These are phyloP conservation scores for Bombus sibiricus DNA, from an alignment of 1,140 invertebrate genomes.

Conservation along the genomic window DNA sequence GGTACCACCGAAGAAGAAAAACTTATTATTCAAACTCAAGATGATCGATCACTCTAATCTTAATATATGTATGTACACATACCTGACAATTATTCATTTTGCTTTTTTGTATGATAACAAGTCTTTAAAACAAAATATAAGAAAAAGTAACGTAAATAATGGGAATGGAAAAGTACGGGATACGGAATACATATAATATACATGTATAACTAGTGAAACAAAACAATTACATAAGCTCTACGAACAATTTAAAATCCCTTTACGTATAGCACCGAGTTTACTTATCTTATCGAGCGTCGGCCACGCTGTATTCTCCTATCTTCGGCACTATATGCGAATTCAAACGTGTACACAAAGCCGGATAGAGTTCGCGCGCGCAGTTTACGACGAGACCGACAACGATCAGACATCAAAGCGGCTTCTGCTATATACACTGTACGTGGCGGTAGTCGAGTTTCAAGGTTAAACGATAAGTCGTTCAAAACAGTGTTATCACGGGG, in stretches of 20 bases:
- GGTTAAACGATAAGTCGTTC: constrained; percentile 63
- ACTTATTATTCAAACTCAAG: background rate
- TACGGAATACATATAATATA: background rate
- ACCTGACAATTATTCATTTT: background rate
- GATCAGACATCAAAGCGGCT: constrained; percentile 46
- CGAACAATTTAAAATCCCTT: constrained; percentile 11
- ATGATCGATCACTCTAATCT: background rate
- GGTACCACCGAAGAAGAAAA: no score
- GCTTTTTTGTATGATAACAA: background rate
- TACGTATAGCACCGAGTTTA: background rate
- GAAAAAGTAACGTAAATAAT: background rate
- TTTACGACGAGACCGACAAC: constrained; percentile 38
- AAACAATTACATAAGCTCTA: constrained; percentile 15
- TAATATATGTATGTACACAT: background rate
- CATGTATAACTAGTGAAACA: background rate
- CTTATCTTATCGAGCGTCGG: constrained; percentile 57
- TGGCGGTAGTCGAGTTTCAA: constrained; percentile 45
- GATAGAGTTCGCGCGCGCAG: constrained; percentile 1
- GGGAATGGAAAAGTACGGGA: background rate
- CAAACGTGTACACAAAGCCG: constrained; percentile 6
- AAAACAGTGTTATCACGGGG: constrained; percentile 60
- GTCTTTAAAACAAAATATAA: background rate
- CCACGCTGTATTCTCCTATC: constrained; percentile 42
- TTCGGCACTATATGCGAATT: constrained; percentile 18
- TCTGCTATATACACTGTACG: constrained; percentile 4